Evolutionary conservation across 2,113 vertebrate species (phyloP), one percentile per base, ranked within the genome.

Genomic region (Ctenomys sociabilis): DNA sequence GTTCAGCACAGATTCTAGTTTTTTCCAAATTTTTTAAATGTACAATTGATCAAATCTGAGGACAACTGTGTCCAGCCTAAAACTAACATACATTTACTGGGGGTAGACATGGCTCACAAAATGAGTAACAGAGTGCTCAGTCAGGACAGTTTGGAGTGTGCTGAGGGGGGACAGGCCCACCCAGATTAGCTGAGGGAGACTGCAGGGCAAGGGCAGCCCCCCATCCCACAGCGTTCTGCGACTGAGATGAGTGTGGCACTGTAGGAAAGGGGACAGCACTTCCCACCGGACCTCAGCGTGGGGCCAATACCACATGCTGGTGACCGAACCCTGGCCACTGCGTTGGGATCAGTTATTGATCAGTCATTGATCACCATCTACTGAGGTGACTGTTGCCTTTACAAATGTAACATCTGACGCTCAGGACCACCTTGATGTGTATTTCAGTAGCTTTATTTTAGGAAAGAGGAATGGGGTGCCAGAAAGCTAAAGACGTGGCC

Each of bases 171-270:
- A 14, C 1, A 11, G 3, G 43, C 37, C 32, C 35, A 3, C 16
- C 37, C 0, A 2, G n/a, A 9, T 43, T 40, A 35, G 0, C 0
- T 2, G 28, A 19, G 19, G 13, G 1, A 32, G 8, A 14, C 13
- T 10, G 17, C 26, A 12, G 40, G 64, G 24, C 16, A 1, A n/a
- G 21, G 19, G 63, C 16, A 26, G 35, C 57, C 16, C 9, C 1
- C 32, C 59, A 37, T 37, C 87, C 63, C 52, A 22, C 85, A 1
- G 13, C 8, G 45, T 4, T 24, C 61, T 2, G 14, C 52, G 3
- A 59, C n/a, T 16, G 2, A 5, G 49, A n/a, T 11, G 19, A 10
- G n/a, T 35, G 5, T 3, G 3, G 64, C 43, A 10, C 73, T 40
- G 73, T 7, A 52, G 45, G 75, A 32, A 61, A 85, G 24, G n/a